Evolutionary conservation across 2,797 vertebrate species (phyloP), one percentile per base, ranked within the genome.

Genomic region (Alfaro cultratus): DNA sequence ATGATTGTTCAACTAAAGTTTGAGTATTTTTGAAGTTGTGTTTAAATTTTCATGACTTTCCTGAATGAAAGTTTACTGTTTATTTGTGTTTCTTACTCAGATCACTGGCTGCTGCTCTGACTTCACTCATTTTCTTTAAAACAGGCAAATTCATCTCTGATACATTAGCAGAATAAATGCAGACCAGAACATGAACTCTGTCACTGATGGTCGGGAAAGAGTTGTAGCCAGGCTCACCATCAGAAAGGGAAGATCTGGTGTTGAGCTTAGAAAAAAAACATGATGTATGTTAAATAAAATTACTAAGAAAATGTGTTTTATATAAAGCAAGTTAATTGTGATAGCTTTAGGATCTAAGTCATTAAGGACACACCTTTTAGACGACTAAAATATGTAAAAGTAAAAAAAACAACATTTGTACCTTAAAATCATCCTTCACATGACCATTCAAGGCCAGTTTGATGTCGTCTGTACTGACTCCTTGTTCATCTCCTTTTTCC

Each of bases 141-240:
- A 73, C 43, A 1, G 77, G 47, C n/a, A 23, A 3, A 0, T 21
- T 34, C 2, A 76, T 43, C 15, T 71, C 13, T 23, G 15, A 0
- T 29, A 1, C 5, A n/a, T 83, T 73, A 23, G 67, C 81, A 23
- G 55, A 49, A 31, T 46, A 39, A 15, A 83, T n/a, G 23, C 67
- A 77, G 72, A 86, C 81, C 73, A 86, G 73, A 49, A 86, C 81
- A 29, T 92, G 88, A n/a, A 78, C 74, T 68, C 1, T 45, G 76
- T 90, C 81, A 2, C 67, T 12, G 1, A 62, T 9, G 64, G 46
- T 55, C 2, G 84, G 84, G 29, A 0, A 1, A 4, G 0, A 1
- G 34, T 74, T 86, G 80, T 87, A 89, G 31, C 0, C 0, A 1
- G 0, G 12, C 62, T 82, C 8, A 0, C 16, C 11, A 7, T 21